These are phyloP conservation scores for Ovibos moschatus DNA, from an alignment of 2,113 vertebrate species.

Conservation along the genomic window DNA sequence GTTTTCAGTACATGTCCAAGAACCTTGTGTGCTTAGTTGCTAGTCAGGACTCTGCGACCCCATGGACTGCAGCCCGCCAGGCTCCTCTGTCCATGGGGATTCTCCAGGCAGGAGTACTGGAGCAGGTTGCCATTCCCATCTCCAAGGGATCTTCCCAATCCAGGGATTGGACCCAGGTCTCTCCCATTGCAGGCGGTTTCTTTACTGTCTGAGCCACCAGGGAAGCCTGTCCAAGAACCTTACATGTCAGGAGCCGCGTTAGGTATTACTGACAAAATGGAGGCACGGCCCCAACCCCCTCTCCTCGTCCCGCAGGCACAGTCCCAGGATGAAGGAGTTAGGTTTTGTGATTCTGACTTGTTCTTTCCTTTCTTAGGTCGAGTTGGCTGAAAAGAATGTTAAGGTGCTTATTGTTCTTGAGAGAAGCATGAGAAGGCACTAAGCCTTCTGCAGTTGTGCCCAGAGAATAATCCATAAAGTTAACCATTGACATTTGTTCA, in stretches of 20 bases:
- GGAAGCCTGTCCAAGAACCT: neutral
- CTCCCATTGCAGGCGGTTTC: neutral
- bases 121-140: neutral
- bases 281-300: too few relatives aligned
- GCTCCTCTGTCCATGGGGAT: neutral
- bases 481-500: too few relatives aligned
- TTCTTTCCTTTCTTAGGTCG: too few relatives aligned
- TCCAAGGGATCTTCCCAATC: neutral
- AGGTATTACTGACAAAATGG: too few relatives aligned
- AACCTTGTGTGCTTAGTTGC: neutral
- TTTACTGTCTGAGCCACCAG: neutral
- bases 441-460: too few relatives aligned
- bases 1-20: neutral
- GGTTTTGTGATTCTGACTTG: too few relatives aligned
- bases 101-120: neutral
- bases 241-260: neutral
- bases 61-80: rapidly evolving
- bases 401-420: too few relatives aligned
- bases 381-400: too few relatives aligned
- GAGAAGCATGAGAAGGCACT: too few relatives aligned
- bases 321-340: too few relatives aligned
- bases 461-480: too few relatives aligned
- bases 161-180: neutral
- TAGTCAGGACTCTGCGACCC: neutral
- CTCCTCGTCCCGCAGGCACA: rapidly evolving